These are phyloP conservation scores for Alosa sapidissima DNA, from an alignment of 2,797 vertebrate species.

Conservation along the genomic window DNA sequence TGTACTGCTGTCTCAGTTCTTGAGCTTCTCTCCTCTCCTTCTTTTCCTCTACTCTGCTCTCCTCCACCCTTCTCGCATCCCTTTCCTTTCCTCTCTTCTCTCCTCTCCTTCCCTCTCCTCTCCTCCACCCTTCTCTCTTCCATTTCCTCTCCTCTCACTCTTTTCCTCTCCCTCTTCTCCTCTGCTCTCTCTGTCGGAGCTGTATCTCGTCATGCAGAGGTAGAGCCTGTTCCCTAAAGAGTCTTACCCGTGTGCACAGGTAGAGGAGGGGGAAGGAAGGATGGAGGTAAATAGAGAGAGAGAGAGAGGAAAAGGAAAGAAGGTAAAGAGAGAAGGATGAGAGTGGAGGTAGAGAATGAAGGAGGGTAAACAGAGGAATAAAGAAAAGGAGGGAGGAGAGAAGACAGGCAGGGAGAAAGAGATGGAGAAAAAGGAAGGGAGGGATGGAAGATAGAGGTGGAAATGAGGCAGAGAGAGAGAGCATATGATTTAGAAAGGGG, in stretches of 20 bases:
- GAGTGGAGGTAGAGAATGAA: not conserved
- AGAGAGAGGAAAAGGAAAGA: not conserved
- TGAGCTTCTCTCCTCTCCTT: not conserved
- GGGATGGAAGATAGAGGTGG: not conserved
- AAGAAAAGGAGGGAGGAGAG: not conserved
- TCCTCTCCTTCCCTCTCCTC: conserved; percentile 36
- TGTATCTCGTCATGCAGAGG: conserved; percentile 53
- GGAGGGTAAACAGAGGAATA: not conserved
- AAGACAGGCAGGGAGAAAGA: not conserved
- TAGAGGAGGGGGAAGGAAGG: conserved; percentile 44
- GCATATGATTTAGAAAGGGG: not conserved
- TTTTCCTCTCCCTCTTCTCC: conserved; percentile 28
- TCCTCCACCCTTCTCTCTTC: conserved; percentile 11
- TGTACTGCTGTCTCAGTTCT: not conserved
- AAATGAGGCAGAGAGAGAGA: not conserved
- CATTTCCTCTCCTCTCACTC: conserved; percentile 36
- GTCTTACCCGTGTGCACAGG: conserved; percentile 48
- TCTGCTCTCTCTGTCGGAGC: conserved; percentile 25
- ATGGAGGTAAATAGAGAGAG: not conserved
- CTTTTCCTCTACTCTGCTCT: not conserved
- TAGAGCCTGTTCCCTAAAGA: conserved; percentile 59
- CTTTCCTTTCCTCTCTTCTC: not conserved
- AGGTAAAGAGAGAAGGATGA: not conserved
- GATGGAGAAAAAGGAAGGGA: not conserved
- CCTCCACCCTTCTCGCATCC: not conserved